Evolutionary conservation across 2,888 invertebrate species (phyloP), one percentile per base, ranked within the genome.

Genomic region (Nomada hirtipes): DNA sequence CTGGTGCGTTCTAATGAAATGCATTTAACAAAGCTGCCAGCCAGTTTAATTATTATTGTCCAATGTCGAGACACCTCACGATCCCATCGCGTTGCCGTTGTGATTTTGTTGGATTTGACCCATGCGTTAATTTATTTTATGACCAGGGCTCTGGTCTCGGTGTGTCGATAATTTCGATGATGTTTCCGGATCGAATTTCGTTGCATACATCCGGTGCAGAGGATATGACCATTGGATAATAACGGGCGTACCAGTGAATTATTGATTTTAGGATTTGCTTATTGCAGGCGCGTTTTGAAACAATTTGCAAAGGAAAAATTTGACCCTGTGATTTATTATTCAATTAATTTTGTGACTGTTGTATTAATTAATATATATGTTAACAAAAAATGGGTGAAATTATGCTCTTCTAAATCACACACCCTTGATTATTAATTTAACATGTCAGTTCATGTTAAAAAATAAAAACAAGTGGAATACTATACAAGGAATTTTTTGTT

Each of bases 11-110:
- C 57, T 50, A 65, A 71, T 55, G 72, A 67, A 36, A 72, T 36
- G 55, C 61, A 67, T 68, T 72, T 67, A 71, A 60, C 57, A 53
- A 42, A 18, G 10, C 42, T 36, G 60, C 71, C 47, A 26, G 20
- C 47, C 20, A 26, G 65, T 67, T 79, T 80, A 57, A 72, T 80
- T 79, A 67, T 71, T 52, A 76, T 76, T 50, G 47, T 47, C 47
- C 36, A n/a, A 36, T 7, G 36, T 36, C 7, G 36, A 36, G 20
- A 68, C 47, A 44, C 2, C 29, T 44, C 55, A 4, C 44, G 13
- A 29, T 50, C 50, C 10, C 47, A 23, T 69, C 69, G 20, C 55
- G 70, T 29, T 55, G 3, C 23, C 15, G 7, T 11, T 18, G n/a
- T 36, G 36, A 74, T 59, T 50, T 59, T 15, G 10, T 13, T 7